phyloP scores from a whole-genome alignment of 2,113 vertebrate genomes.

The Daubentonia madagascariensis region DNA sequence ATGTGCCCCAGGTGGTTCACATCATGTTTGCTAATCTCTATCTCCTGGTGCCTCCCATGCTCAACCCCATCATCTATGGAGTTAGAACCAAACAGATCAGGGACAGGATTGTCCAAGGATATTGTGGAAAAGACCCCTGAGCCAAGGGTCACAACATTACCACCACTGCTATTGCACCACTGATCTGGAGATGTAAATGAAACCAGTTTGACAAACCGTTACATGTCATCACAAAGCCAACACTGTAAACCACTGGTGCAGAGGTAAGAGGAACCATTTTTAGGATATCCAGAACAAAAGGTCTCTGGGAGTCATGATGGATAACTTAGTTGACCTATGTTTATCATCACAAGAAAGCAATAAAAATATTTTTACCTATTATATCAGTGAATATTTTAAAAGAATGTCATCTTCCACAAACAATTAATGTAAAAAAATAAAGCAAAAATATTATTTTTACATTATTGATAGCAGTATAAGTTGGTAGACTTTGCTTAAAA shows the following conservation, averaged over 20 bases:
- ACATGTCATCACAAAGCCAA: neutral
- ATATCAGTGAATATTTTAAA: neutral
- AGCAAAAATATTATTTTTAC: neutral
- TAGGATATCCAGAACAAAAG: neutral
- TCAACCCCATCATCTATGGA: constrained; percentile 73
- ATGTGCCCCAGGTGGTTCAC: neutral
- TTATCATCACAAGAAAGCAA: neutral
- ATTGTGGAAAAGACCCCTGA: neutral
- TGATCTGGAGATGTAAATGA: neutral
- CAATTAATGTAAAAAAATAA: neutral
- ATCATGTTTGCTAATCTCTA: constrained; percentile 67
- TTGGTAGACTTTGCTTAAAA: neutral
- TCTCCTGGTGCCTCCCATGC: constrained; percentile 66
- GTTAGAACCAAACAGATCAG: constrained; percentile 71
- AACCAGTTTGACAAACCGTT: neutral
- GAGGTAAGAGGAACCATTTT: neutral
- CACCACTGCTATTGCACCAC: rapidly evolving
- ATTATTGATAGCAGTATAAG: no score
- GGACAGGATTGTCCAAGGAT: neutral
- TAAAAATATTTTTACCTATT: neutral
- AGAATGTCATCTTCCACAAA: neutral
- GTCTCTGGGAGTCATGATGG: neutral
- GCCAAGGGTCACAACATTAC: neutral
- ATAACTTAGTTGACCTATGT: neutral
- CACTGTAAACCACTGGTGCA: neutral